phyloP scores from a whole-genome alignment of 53 echinoderm and acorn worm genomes.

The Apostichopus leukothele region DNA sequence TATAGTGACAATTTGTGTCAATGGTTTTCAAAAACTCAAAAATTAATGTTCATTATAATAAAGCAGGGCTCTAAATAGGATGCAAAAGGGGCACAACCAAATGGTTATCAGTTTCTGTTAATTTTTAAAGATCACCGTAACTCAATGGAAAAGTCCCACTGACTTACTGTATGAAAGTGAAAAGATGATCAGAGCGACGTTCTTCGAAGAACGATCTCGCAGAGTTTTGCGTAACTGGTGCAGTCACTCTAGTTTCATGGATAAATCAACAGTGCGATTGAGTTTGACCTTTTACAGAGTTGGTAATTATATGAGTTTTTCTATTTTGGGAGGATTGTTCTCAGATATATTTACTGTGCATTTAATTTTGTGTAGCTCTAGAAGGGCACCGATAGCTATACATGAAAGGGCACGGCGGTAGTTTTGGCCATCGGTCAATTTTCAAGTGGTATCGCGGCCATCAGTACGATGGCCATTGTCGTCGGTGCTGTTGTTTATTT shows the following conservation, averaged over 20 bases:
- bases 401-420: not conserved
- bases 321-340: not conserved
- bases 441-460: too few species aligned
- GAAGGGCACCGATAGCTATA: not conserved
- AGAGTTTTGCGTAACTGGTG: not conserved
- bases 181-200: not conserved
- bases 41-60: too few species aligned
- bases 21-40: too few species aligned
- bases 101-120: too few species aligned
- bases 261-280: not conserved
- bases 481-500: too few species aligned
- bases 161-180: not conserved
- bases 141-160: not conserved
- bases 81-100: too few species aligned
- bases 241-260: not conserved
- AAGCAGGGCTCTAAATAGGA: too few species aligned
- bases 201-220: not conserved
- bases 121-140: too few species aligned
- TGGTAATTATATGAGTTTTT: not conserved
- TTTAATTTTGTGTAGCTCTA: not conserved
- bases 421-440: too few species aligned
- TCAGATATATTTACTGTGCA: not conserved
- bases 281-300: not conserved
- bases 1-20: too few species aligned
- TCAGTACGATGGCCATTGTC: too few species aligned